These are phyloP conservation scores for Istiophorus platypterus DNA, from an alignment of 2,113 vertebrate genomes.

Conservation along the genomic window DNA sequence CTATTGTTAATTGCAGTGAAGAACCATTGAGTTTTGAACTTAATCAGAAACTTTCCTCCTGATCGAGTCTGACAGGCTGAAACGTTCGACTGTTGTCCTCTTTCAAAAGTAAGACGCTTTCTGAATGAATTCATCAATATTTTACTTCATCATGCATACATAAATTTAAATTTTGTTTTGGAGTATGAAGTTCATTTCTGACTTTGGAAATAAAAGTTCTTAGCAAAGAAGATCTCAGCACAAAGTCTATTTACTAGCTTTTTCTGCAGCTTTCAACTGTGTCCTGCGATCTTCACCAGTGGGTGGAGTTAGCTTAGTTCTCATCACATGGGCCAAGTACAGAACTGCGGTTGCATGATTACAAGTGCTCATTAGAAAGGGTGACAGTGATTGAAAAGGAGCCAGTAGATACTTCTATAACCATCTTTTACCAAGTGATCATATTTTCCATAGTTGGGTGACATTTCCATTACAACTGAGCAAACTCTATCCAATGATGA, in stretches of 20 bases:
- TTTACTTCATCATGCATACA: neutral
- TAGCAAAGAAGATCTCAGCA: too few species aligned
- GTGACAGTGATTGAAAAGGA: neutral
- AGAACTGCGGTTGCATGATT: neutral
- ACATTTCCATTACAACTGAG: neutral
- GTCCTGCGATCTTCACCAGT: neutral
- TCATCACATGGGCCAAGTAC: too few species aligned
- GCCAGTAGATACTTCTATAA: neutral
- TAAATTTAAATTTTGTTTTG: too few species aligned
- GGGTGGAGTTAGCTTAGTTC: neutral
- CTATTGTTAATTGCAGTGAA: too few species aligned
- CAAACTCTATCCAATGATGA: neutral
- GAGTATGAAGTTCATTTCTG: too few species aligned
- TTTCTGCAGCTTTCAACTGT: neutral
- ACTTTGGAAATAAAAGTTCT: too few species aligned
- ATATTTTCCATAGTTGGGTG: neutral
- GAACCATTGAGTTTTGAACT: neutral
- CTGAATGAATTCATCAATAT: neutral
- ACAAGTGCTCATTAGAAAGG: neutral
- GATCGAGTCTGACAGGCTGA: too few species aligned
- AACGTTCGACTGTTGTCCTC: too few species aligned
- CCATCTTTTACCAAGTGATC: neutral
- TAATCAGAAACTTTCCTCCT: neutral
- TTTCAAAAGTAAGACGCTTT: too few species aligned
- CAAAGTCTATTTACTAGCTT: neutral